Conservation (phyloP, 2,888 invertebrate species). For the Listrodromus nycthemerus region DNA sequence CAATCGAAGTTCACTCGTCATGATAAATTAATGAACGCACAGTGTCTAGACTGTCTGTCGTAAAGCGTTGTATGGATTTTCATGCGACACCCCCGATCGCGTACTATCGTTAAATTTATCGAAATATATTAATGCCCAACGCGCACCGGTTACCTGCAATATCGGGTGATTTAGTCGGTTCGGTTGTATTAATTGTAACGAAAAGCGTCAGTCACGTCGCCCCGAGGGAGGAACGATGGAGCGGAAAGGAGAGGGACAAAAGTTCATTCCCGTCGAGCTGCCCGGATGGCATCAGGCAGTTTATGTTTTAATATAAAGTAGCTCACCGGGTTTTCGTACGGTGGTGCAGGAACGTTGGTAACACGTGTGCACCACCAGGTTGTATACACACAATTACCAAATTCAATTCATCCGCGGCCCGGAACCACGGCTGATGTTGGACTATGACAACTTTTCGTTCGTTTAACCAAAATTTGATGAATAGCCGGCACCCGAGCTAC, state of each 20-base stretch:
- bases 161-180: constrained; percentile 32
- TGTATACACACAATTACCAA: neutral
- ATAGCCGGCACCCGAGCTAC: no score
- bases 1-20: constrained; percentile 15
- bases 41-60: constrained; percentile 41
- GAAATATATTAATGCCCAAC: constrained; percentile 24
- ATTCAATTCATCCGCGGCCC: neutral
- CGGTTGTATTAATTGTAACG: constrained; percentile 51
- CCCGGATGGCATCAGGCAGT: neutral
- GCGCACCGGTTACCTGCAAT: constrained; percentile 29
- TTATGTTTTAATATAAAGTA: constrained; percentile 14
- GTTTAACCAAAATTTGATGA: neutral
- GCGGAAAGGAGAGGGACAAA: neutral
- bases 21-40: constrained; percentile 45
- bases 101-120: constrained; percentile 44
- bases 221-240: constrained; percentile 11
- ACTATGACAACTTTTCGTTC: neutral
- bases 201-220: constrained; percentile 40
- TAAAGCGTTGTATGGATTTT: constrained; percentile 33
- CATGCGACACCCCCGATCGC: neutral
- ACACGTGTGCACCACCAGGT: neutral
- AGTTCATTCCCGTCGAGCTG: constrained; percentile 2
- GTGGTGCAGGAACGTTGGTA: neutral
- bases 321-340: neutral
- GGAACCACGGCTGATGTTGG: neutral